Evolutionary conservation across 2,797 vertebrate genomes (phyloP), one percentile per base, ranked within the genome.

Genomic region (Phoeniculus purpureus): DNA sequence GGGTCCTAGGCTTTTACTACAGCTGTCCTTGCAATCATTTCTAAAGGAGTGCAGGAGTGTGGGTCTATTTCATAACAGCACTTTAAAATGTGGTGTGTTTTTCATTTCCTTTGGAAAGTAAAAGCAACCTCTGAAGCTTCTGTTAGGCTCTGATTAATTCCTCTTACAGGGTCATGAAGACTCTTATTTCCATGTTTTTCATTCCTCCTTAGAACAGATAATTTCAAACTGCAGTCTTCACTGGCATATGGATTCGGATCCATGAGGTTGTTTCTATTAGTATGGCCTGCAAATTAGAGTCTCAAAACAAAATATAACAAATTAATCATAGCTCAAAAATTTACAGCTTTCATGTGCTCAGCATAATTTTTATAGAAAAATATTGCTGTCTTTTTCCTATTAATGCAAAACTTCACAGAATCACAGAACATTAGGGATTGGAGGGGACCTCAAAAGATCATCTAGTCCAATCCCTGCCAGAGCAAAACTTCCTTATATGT

Each of bases 301-400:
- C 67, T 92, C 85, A 64, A 86, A 65, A 15, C 15, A 71, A 32
- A 74, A 72, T 55, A 47, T 54, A 88, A 55, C 37, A 7, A 85
- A 94, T 86, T n/a, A 75, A 79, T 90, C 26, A 17, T 31, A 60
- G 19, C 37, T 91, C 5, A 8, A 90, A 85, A 87, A 88, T 7
- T 4, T 43, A 56, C 5, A 5, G 2, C 79, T 81, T 91, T 79
- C 4, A 4, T 58, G 58, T 48, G 14, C 22, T 71, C 73, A 73
- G 21, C n/a, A 21, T 61, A 82, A 74, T 27, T 12, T 79, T 93
- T 75, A 15, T 27, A 78, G 51, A 68, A 91, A 73, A 79, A 50
- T 37, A 29, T 47, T 74, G 9, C 72, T 31, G 11, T 55, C 27
- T 16, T 90, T 62, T 66, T 80, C n/a, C 66, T 81, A 12, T 79